Percentiles rank a stretch among this genome's conserved stretches.
Conservation (phyloP, 2,113 vertebrate genomes). For the Hippocampus zosterae region DNA sequence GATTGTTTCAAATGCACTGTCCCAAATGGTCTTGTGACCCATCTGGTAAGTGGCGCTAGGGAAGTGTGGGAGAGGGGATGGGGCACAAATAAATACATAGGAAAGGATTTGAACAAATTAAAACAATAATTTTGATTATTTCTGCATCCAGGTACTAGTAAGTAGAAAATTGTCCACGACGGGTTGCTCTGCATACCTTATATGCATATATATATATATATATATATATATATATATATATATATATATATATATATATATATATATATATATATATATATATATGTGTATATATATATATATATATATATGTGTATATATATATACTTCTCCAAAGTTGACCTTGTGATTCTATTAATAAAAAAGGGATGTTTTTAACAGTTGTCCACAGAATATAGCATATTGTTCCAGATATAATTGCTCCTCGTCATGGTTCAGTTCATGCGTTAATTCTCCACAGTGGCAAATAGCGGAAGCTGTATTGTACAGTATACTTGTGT, state of each 20-base stretch:
- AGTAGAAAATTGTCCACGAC: conserved; percentile 61
- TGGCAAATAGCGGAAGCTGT: conserved; percentile 69
- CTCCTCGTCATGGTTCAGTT: conserved; percentile 70
- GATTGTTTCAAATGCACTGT: conserved; percentile 60
- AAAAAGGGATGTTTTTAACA: conserved; percentile 61
- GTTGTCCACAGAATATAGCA: conserved; percentile 73
- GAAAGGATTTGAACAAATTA: conserved; percentile 55
- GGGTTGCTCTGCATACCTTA: conserved; percentile 60
- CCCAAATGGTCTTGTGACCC: conserved; percentile 46
- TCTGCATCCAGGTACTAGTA: conserved; percentile 67
- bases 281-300: conserved; percentile 30
- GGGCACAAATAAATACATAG: conserved; percentile 73
- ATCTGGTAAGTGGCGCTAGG: conserved; percentile 32
- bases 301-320: conserved; percentile 20
- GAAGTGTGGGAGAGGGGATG: conserved; percentile 14
- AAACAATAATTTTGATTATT: conserved; percentile 61
- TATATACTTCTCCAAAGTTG: conserved; percentile 55
- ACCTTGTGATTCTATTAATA: conserved; percentile 55
- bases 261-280: conserved; percentile 46
- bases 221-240: conserved; percentile 46
- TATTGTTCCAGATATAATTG: conserved; percentile 75
- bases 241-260: conserved; percentile 43
- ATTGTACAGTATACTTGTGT: conserved; percentile 75
- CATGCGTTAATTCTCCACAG: conserved; percentile 72
- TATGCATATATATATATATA: conserved; percentile 19